Evolutionary conservation across 2,113 vertebrate species (phyloP).

Genomic region (Pachypanchax playfairii): DNA sequence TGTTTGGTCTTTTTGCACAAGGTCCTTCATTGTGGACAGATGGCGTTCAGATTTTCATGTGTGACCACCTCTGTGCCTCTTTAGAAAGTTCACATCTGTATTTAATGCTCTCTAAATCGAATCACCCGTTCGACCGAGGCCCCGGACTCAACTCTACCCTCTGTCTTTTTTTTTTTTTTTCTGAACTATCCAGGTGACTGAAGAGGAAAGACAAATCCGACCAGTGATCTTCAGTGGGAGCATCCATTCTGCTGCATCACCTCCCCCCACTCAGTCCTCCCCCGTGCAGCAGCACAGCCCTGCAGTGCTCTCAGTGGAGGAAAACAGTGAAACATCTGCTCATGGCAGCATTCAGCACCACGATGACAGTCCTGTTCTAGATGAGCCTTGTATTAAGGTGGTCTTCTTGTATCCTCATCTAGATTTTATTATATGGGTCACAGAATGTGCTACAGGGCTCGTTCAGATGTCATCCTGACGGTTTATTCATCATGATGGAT

Average conservation of each 20-base stretch:
- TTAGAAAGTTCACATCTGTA: too few relatives aligned
- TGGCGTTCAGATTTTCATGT: too few relatives aligned
- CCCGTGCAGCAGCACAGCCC: constrained; percentile 61
- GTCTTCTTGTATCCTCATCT: neutral
- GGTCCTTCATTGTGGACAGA: too few relatives aligned
- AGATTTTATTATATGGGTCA: neutral
- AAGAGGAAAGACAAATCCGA: constrained; percentile 59
- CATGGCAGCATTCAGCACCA: constrained; percentile 43
- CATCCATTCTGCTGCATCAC: constrained; percentile 51
- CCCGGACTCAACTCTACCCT: neutral
- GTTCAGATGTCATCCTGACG: too few relatives aligned
- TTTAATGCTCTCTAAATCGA: too few relatives aligned
- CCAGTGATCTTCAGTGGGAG: constrained; percentile 69
- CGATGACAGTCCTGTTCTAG: constrained; percentile 29
- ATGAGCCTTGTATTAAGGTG: constrained; percentile 60
- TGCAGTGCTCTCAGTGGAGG: constrained; percentile 29
- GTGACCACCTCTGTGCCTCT: too few relatives aligned
- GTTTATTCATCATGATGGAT: too few relatives aligned
- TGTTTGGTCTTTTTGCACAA: too few relatives aligned
- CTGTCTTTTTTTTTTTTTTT: neutral
- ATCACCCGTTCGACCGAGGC: too few relatives aligned
- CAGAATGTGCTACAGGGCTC: neutral
- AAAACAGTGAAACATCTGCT: constrained; percentile 22
- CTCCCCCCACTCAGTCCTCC: constrained; percentile 47
- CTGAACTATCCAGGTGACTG: constrained; percentile 48